phyloP scores from a whole-genome alignment of 2,797 vertebrate genomes.

The Thamnophis elegans region DNA sequence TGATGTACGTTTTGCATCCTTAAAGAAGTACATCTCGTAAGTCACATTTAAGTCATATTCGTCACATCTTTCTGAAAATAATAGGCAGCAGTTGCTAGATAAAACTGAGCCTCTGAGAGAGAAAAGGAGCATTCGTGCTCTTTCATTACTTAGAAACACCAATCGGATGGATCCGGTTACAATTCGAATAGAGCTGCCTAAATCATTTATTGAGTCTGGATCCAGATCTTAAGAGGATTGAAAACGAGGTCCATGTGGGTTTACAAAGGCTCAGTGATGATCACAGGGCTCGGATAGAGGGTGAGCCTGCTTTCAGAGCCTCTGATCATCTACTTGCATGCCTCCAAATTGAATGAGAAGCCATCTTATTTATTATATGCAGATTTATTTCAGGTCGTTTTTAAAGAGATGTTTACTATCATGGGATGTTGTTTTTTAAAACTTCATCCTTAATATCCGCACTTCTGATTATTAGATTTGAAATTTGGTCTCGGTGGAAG shows the following conservation, averaged over 20 bases:
- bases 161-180: not conserved
- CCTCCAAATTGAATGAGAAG: not conserved
- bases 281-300: not conserved
- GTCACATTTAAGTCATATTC: not conserved
- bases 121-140: not conserved
- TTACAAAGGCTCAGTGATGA: not conserved
- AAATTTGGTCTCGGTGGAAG: not conserved
- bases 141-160: not conserved
- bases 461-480: not conserved
- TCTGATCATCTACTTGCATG: not conserved
- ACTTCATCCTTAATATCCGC: no score
- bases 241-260: not conserved
- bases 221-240: not conserved
- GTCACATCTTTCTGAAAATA: not conserved
- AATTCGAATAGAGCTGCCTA: not conserved
- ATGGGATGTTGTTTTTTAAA: not conserved
- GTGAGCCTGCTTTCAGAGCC: not conserved
- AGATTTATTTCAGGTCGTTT: not conserved
- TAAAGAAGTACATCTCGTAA: not conserved
- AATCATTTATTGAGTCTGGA: not conserved
- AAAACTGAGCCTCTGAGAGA: not conserved
- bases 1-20: not conserved
- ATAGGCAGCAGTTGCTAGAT: not conserved
- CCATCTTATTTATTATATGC: not conserved
- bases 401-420: not conserved